These are phyloP conservation scores for Psophia crepitans DNA, from an alignment of 2,113 vertebrate species.

Conservation along the genomic window DNA sequence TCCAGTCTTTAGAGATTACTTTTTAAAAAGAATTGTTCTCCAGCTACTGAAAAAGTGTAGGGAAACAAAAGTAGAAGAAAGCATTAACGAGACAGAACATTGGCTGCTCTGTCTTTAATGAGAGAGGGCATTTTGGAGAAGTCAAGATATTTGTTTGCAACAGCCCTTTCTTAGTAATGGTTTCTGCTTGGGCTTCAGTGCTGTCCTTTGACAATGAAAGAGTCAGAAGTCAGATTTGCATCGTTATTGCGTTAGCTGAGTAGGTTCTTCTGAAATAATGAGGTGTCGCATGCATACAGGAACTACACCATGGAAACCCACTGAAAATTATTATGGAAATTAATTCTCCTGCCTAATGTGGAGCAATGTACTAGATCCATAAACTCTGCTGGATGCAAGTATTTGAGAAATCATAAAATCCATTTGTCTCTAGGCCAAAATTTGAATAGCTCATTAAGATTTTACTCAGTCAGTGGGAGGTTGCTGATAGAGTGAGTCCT, in stretches of 20 bases:
- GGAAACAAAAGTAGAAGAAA: background rate
- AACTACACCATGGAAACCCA: background rate
- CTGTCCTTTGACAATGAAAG: background rate
- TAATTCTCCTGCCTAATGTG: background rate
- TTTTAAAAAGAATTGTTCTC: background rate
- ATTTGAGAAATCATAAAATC: background rate
- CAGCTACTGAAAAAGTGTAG: background rate
- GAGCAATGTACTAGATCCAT: background rate
- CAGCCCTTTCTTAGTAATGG: background rate
- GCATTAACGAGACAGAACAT: background rate
- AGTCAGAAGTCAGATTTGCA: background rate
- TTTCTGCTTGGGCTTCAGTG: background rate
- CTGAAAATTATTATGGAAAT: background rate
- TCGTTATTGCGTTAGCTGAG: fast-evolving
- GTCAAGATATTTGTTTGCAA: background rate
- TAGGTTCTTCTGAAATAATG: background rate
- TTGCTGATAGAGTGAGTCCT: background rate
- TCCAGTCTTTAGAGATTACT: background rate
- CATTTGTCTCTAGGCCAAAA: background rate
- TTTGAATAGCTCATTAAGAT: background rate
- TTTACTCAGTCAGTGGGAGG: background rate
- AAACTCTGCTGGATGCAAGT: background rate
- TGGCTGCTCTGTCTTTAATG: background rate
- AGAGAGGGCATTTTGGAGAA: background rate
- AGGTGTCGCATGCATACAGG: background rate